phyloP scores from a whole-genome alignment of 2,888 invertebrate genomes.

The Hemicrepidius hirtus region DNA sequence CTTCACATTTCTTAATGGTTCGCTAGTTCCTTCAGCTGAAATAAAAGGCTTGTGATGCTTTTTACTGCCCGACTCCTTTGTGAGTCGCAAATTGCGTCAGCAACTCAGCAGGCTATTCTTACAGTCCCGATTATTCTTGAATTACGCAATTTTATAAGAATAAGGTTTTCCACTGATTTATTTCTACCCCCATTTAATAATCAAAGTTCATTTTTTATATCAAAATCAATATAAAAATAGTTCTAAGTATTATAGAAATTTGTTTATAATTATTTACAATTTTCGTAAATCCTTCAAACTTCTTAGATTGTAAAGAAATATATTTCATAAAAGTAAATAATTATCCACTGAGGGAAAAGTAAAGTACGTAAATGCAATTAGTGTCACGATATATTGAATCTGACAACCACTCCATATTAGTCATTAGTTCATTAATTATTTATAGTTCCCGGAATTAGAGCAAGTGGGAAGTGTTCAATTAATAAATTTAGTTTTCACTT shows the following conservation, averaged over 20 bases:
- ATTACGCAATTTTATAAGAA: slow-evolving; percentile 15
- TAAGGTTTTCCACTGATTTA: not conserved
- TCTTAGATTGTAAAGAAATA: no score
- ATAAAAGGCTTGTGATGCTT: not conserved
- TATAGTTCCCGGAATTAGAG: not conserved
- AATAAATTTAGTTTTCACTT: not conserved
- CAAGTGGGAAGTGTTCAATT: not conserved
- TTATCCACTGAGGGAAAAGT: slow-evolving; percentile 10
- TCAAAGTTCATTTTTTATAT: no score
- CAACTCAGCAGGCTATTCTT: slow-evolving; percentile 12
- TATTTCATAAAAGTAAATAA: slow-evolving; percentile 21
- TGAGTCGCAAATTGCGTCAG: slow-evolving; percentile 27
- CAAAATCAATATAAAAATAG: no score
- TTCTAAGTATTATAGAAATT: no score
- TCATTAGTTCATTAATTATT: slow-evolving; percentile 28
- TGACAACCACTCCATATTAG: slow-evolving; percentile 18
- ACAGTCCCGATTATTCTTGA: slow-evolving; percentile 5
- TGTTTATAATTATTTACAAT: no score
- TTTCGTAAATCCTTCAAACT: no score
- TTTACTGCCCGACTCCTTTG: slow-evolving; percentile 2
- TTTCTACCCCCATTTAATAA: not conserved
- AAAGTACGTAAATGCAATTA: slow-evolving; percentile 18
- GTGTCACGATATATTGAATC: slow-evolving; percentile 1
- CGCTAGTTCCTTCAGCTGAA: slow-evolving; percentile 17
- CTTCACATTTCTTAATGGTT: slow-evolving; percentile 5